phyloP scores from a whole-genome alignment of 2,888 invertebrate genomes.

The Synanthedon vespiformis region DNA sequence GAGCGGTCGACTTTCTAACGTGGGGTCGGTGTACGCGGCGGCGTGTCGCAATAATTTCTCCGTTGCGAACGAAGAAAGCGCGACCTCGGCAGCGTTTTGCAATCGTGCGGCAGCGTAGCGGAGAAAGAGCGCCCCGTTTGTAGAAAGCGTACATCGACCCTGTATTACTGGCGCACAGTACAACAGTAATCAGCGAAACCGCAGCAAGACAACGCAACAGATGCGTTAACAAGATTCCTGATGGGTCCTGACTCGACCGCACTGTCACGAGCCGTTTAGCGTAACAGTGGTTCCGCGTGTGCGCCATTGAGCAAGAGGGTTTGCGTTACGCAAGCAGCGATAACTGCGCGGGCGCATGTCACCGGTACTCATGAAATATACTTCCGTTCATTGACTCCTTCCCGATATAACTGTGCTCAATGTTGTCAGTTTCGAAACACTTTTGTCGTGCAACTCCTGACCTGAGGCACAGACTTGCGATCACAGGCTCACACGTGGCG shows the following conservation, averaged over 20 bases:
- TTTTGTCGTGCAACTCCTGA: conserved; percentile 22
- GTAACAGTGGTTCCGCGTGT: conserved; percentile 27
- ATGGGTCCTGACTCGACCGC: conserved; percentile 26
- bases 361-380: conserved; percentile 55
- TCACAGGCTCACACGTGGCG: conserved; percentile 27
- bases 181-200: conserved; percentile 22
- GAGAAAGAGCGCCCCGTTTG: conserved; percentile 36
- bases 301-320: conserved; percentile 51
- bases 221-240: conserved; percentile 37
- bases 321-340: conserved; percentile 56
- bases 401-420: conserved; percentile 56
- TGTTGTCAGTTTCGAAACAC: conserved; percentile 48
- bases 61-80: conserved; percentile 69
- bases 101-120: conserved; percentile 38
- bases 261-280: conserved; percentile 28
- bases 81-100: conserved; percentile 67
- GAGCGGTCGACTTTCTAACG: conserved; percentile 69
- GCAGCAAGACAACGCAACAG: conserved; percentile 31
- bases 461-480: neutral
- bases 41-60: conserved; percentile 70
- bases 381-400: conserved; percentile 70
- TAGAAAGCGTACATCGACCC: conserved; percentile 58
- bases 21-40: conserved; percentile 65
- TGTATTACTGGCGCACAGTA: conserved; percentile 8
- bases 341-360: conserved; percentile 58